These are phyloP conservation scores for Linnaemya vulpina DNA, from an alignment of 2,888 invertebrate species.

Conservation along the genomic window DNA sequence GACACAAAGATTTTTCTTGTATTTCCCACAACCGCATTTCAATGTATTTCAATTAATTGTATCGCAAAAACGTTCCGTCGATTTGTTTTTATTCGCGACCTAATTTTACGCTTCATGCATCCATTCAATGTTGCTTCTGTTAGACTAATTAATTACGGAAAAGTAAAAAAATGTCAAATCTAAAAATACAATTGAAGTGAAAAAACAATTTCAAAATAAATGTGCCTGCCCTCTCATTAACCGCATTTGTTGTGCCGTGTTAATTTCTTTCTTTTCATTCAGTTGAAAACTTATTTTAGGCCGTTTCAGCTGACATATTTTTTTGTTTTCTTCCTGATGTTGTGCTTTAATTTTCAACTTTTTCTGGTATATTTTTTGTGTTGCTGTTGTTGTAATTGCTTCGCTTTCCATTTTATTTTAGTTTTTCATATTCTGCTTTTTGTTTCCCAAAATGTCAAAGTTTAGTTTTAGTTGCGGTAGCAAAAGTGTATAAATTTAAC, in stretches of 20 bases:
- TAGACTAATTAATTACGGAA: conserved; percentile 17
- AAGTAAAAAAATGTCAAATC: conserved; percentile 12
- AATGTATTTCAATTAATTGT: conserved; percentile 18
- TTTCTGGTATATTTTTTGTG: conserved; percentile 21
- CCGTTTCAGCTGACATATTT: not conserved
- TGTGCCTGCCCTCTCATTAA: conserved; percentile 8
- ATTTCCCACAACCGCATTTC: conserved; percentile 17
- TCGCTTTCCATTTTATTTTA: not conserved
- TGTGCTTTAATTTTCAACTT: conserved; percentile 42
- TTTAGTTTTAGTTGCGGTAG: conserved; percentile 51
- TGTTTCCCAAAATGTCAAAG: conserved; percentile 60
- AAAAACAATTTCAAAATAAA: not conserved
- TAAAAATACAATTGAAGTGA: conserved; percentile 36
- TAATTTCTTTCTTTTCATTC: conserved; percentile 10
- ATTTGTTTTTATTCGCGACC: conserved; percentile 34
- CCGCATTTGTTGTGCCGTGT: not conserved
- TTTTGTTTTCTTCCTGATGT: conserved; percentile 13
- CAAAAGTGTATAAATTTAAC: conserved; percentile 36
- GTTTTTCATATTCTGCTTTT: conserved; percentile 16
- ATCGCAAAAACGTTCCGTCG: not conserved
- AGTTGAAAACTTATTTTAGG: not conserved
- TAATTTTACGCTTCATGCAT: conserved; percentile 47
- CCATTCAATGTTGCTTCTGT: conserved; percentile 38
- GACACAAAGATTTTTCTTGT: not conserved
- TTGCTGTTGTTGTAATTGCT: conserved; percentile 9